phyloP scores from a whole-genome alignment of 2,113 vertebrate genomes.

The Psephotus haematonotus region DNA sequence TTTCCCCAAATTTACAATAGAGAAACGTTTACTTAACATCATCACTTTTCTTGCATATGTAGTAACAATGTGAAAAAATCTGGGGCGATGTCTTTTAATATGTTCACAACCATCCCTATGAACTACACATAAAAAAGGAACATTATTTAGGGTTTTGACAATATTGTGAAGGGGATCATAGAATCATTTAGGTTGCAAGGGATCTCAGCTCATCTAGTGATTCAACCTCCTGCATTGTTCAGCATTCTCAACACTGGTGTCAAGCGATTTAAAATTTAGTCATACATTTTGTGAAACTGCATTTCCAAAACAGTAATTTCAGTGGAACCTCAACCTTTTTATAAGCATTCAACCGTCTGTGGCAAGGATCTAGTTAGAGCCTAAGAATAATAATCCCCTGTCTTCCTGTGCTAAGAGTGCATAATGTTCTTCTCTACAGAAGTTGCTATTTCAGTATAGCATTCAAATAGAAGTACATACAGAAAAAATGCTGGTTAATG shows the following conservation, averaged over 20 bases:
- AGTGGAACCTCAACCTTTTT: not conserved
- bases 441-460: not conserved
- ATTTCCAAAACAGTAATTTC: not conserved
- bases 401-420: not conserved
- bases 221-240: not conserved
- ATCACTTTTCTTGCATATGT: not conserved
- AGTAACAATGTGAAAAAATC: not conserved
- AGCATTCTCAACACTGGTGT: not conserved
- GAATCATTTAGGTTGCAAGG: not conserved
- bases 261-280: accelerated
- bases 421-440: not conserved
- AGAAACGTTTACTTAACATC: not conserved
- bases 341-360: accelerated
- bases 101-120: not conserved
- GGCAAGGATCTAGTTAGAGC: not conserved
- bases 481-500: not conserved
- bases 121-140: not conserved
- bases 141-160: not conserved
- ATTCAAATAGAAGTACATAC: not conserved
- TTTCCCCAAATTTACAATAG: not conserved
- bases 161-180: not conserved
- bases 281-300: not conserved
- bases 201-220: not conserved
- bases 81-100: not conserved
- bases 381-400: not conserved